Evolutionary conservation across 2,797 vertebrate genomes (phyloP), one percentile per base, ranked within the genome.

Genomic region (Squalus acanthias): DNA sequence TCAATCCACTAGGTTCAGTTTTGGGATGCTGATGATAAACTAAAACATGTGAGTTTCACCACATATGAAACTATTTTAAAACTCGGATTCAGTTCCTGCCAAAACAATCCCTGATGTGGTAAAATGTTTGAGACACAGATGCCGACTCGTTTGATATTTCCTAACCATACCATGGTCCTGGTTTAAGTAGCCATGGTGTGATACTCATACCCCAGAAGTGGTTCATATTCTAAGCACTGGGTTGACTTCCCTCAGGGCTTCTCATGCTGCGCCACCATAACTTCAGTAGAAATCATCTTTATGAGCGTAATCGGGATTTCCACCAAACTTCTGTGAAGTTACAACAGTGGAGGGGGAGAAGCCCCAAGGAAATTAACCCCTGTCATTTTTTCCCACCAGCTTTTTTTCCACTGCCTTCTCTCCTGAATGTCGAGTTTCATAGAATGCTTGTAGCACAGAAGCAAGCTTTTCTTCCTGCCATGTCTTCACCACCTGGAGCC

Each of bases 41-140:
- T 89, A 60, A 33, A 63, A 91, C 6, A n/a, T 3, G 26, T 63
- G 57, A 15, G 57, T n/a, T 91, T 63, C 12, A 91, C 57, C 29
- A 63, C 57, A 91, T 91, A 63, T 63, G 26, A 33, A 91, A 60
- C 88, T 91, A 63, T 91, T 91, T 91, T 63, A 63, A 91, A 91
- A 63, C 88, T 91, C 29, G 4, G 60, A 7, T 87, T n/a, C 4
- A 17, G 12, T 63, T 91, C 12, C 57, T 91, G 57, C n/a, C 26
- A 15, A 91, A 63, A 63, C 60, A 60, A 63, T 91, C 29, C 88
- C 26, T 91, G 60, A 91, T 33, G 88, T n/a, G 26, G 12, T 91
- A 33, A 91, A 91, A 91, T 91, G 60, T 57, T 26, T n/a, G 57
- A 91, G n/a, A 63, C 82, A 39, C 39, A 85, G 39, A 85, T 63